These are phyloP conservation scores for Odocoileus virginianus DNA, from an alignment of 2,113 vertebrate species.

Conservation along the genomic window DNA sequence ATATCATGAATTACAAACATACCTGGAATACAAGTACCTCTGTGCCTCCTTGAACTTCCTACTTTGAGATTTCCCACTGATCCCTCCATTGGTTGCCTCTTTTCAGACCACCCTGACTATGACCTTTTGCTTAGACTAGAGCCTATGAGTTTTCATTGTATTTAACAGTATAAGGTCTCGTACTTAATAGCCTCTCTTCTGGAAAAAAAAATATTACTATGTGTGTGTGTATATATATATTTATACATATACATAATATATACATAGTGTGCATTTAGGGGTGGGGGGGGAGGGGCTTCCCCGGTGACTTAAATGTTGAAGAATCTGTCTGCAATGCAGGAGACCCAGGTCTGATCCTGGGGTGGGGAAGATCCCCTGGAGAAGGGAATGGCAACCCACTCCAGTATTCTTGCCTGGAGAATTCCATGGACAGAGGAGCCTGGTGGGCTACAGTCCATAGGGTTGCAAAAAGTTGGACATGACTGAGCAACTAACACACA, in stretches of 20 bases:
- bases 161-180: neutral
- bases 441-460: neutral
- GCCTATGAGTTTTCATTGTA: neutral
- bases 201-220: neutral
- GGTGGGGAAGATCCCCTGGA: neutral
- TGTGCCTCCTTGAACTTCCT: neutral
- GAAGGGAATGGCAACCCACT: neutral
- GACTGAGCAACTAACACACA: neutral
- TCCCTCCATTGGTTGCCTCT: neutral
- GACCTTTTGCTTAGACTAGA: neutral
- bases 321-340: neutral
- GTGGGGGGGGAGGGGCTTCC: neutral
- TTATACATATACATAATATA: neutral
- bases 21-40: neutral
- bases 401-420: neutral
- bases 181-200: neutral
- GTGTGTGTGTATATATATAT: neutral
- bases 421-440: neutral
- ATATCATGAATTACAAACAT: neutral
- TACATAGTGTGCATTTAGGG: neutral
- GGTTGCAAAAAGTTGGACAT: neutral
- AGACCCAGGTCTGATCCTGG: neutral
- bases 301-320: neutral
- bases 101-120: neutral
- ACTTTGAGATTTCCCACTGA: neutral